Percentiles rank a stretch among this genome's conserved stretches.
These are phyloP conservation scores for Epinotia nisella DNA, from an alignment of 2,888 invertebrate species.

Conservation along the genomic window DNA sequence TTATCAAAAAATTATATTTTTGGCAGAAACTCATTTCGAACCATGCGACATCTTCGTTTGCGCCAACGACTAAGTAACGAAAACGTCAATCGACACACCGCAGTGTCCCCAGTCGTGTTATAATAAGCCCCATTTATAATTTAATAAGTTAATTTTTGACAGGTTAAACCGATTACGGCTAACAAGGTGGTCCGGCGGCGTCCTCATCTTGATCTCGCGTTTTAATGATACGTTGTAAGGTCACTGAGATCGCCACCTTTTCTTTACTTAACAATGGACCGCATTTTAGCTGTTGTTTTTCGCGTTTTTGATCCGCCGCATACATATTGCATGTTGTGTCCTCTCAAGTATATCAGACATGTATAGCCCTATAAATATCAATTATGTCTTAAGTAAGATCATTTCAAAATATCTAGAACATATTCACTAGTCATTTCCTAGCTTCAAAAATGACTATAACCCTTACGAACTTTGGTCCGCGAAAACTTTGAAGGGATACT, in stretches of 20 bases:
- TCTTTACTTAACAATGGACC: constrained; percentile 35
- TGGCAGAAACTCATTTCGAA: background rate
- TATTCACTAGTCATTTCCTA: too few species aligned
- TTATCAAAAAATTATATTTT: background rate
- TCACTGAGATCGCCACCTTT: constrained; percentile 67
- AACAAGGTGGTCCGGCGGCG: constrained; percentile 76
- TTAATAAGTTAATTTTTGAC: constrained; percentile 73
- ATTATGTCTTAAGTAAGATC: background rate
- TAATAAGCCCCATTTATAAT: constrained; percentile 43
- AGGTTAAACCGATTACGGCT: constrained; percentile 78
- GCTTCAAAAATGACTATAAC: too few species aligned
- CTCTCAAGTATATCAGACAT: too few species aligned
- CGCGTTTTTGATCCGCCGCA: constrained; percentile 45
- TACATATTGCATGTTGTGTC: constrained; percentile 3
- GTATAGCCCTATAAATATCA: background rate
- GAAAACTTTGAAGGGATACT: too few species aligned
- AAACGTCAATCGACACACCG: constrained; percentile 31
- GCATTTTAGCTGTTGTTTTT: constrained; percentile 33
- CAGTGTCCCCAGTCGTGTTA: constrained; percentile 7
- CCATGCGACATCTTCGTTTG: background rate
- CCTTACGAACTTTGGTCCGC: too few species aligned
- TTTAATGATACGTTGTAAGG: constrained; percentile 52
- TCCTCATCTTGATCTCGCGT: constrained; percentile 61
- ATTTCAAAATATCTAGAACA: background rate
- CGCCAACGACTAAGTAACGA: constrained; percentile 14